These are phyloP conservation scores for Coluber constrictor DNA, from an alignment of 2,797 vertebrate genomes.

Conservation along the genomic window DNA sequence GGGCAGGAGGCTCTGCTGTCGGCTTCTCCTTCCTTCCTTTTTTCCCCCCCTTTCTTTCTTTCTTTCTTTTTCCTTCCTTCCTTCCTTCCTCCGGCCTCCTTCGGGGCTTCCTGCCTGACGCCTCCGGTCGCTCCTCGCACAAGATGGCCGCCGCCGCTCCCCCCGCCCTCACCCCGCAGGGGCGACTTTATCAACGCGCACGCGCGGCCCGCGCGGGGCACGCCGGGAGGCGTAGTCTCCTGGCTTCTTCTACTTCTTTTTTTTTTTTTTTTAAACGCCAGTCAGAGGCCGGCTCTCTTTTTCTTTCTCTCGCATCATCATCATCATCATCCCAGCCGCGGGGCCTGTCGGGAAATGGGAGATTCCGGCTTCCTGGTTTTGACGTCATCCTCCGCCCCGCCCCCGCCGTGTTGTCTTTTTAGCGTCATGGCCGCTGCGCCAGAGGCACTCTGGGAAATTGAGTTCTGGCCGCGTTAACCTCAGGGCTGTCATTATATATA, in stretches of 20 bases:
- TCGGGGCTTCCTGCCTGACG: background rate
- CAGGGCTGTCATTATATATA: background rate
- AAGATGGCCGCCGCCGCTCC: slow-evolving; percentile 27
- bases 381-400: background rate
- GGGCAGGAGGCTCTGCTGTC: background rate
- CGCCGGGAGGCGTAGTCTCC: slow-evolving; percentile 51
- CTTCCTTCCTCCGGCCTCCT: background rate
- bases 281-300: no score
- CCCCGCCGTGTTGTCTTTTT: no score
- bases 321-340: background rate
- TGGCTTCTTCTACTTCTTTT: accelerated
- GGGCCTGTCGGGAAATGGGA: slow-evolving; percentile 33
- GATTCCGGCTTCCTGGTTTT: background rate
- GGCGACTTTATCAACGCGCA: slow-evolving; percentile 35
- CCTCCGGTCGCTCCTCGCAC: slow-evolving; percentile 23
- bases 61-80: background rate
- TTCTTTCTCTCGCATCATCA: no score
- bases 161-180: slow-evolving; percentile 1
- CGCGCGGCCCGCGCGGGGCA: slow-evolving; percentile 7
- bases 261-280: no score
- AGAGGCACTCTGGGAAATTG: background rate
- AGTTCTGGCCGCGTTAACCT: background rate
- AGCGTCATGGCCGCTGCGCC: no score
- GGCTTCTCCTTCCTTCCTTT: background rate
- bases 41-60: background rate